phyloP scores from a whole-genome alignment of 2,888 invertebrate species.

The Cheilosia variabilis region DNA sequence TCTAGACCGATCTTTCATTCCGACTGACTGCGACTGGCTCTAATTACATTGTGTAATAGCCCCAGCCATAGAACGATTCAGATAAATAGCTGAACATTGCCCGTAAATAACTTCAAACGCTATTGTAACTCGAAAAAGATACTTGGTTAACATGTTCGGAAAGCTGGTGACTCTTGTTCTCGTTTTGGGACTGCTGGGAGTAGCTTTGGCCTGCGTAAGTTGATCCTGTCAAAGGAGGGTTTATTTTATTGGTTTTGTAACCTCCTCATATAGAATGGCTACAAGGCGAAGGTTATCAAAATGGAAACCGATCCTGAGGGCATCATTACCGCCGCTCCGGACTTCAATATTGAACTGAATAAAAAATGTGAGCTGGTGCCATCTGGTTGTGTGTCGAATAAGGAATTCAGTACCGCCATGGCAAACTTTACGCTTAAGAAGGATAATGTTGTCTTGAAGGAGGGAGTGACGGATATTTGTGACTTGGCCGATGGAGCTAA shows the following conservation, averaged over 20 bases:
- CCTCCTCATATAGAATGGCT: conserved; percentile 81
- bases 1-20: conserved; percentile 27
- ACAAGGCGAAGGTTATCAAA: conserved; percentile 80
- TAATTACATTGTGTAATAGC: conserved; percentile 56
- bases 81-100: conserved; percentile 56
- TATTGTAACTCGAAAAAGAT: conserved; percentile 3
- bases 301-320: conserved; percentile 80
- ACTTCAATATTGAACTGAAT: conserved; percentile 80
- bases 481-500: conserved; percentile 78
- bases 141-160: conserved; percentile 48
- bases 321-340: conserved; percentile 79
- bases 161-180: conserved; percentile 16
- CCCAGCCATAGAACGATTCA: conserved; percentile 29
- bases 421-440: conserved; percentile 82
- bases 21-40: conserved; percentile 35
- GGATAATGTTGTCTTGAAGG: conserved; percentile 82
- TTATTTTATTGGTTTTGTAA: background rate
- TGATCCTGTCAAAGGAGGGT: background rate
- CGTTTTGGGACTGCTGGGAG: conserved; percentile 35
- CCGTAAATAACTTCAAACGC: conserved; percentile 18
- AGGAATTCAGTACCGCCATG: conserved; percentile 82
- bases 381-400: conserved; percentile 82
- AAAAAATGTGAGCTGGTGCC: conserved; percentile 84
- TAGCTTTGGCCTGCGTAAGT: conserved; percentile 67
- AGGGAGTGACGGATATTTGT: conserved; percentile 84